A percentile compares a stretch with the other conserved stretches of the same genome.
Evolutionary conservation across 2,797 vertebrate species (phyloP).

Genomic region (Sebastolobus altivelis): DNA sequence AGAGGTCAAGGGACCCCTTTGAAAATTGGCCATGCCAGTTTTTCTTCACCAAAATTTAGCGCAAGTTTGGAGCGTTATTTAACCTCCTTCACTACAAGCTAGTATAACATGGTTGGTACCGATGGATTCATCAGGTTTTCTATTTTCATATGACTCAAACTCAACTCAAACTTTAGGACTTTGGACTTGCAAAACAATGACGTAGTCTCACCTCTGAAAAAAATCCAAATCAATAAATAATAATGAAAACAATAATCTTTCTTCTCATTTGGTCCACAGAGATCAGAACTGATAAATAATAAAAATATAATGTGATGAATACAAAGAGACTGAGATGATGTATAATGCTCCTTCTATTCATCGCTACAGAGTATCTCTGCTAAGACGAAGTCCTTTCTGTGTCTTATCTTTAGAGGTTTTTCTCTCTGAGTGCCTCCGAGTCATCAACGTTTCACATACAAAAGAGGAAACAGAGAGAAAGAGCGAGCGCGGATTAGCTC

Average conservation of each 20-base stretch:
- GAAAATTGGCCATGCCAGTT: too few species aligned
- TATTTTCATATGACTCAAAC: too few species aligned
- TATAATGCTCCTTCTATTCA: not conserved
- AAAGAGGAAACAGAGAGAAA: constrained; percentile 10
- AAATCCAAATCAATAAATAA: not conserved
- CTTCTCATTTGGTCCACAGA: not conserved
- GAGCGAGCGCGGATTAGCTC: not conserved
- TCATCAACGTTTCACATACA: constrained; percentile 8
- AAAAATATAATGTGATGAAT: not conserved
- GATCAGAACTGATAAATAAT: not conserved
- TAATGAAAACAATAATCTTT: too few species aligned
- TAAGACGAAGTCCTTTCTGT: constrained; percentile 2
- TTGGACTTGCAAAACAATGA: too few species aligned
- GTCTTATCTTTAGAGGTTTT: constrained; percentile 17
- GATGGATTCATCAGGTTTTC: too few species aligned
- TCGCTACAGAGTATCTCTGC: constrained; percentile 8
- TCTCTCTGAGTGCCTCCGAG: not conserved
- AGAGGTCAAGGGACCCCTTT: rapidly evolving
- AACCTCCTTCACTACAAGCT: too few species aligned
- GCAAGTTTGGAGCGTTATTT: too few species aligned
- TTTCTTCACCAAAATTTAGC: too few species aligned
- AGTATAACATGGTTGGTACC: too few species aligned
- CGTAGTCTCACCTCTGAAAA: too few species aligned
- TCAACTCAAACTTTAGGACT: too few species aligned
- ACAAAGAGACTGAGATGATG: not conserved